Evolutionary conservation across 2,797 vertebrate genomes (phyloP).

Genomic region (Babyrousa celebensis): DNA sequence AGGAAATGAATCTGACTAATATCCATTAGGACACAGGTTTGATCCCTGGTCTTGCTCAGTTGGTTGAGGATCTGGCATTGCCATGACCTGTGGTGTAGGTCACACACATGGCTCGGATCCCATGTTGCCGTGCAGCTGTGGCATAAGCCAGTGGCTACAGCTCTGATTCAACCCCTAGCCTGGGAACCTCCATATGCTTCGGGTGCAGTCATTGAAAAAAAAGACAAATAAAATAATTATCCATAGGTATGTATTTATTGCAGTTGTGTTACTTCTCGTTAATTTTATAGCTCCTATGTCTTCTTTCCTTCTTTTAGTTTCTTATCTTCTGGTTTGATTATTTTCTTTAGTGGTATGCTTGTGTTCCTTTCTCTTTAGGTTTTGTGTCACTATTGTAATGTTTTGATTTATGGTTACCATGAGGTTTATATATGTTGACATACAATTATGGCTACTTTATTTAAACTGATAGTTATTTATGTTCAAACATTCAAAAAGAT

Average conservation of each 20-base stretch:
- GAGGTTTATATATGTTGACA: not conserved
- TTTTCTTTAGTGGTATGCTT: not conserved
- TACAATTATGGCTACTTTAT: not conserved
- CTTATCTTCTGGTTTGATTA: not conserved
- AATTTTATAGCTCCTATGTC: not conserved
- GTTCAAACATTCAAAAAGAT: not conserved
- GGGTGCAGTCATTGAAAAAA: too few species aligned
- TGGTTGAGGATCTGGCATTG: too few species aligned
- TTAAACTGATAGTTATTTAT: not conserved
- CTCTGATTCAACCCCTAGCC: too few species aligned
- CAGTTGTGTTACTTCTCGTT: not conserved
- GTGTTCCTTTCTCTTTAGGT: not conserved
- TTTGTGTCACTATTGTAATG: not conserved
- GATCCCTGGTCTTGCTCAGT: too few species aligned
- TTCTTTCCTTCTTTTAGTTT: not conserved
- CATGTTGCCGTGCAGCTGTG: too few species aligned
- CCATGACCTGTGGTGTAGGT: too few species aligned
- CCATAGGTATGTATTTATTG: not conserved
- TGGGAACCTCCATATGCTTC: too few species aligned
- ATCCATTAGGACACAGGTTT: too few species aligned
- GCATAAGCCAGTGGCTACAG: too few species aligned
- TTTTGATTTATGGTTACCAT: not conserved
- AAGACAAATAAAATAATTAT: not conserved
- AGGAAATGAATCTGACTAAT: too few species aligned
- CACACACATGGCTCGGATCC: too few species aligned